Base-by-base conservation (phyloP, 2,113 vertebrate genomes). In the Amazona vittata region DNA sequence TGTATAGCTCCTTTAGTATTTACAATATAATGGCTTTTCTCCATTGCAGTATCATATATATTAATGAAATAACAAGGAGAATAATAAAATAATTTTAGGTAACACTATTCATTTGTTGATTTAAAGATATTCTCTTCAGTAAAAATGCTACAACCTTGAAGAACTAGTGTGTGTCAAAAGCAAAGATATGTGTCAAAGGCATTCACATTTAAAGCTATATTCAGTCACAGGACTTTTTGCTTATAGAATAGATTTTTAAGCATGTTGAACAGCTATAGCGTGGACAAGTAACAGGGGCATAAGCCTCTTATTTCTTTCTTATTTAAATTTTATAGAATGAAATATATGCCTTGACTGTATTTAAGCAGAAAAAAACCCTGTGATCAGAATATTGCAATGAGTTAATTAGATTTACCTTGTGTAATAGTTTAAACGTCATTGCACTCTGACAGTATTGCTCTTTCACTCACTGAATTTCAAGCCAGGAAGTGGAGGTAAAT, bases 251-350 rank as follows among this genome's bases (percentile, higher is more conserved):
- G 1, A 31, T 67, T 78, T 93, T 77, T 59, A 81, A 22, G 16
- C 31, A 39, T 12, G 7, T 37, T 74, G 37, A 83, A 44, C 33
- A 65, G 15, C 17, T 64, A 50, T 39, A 39, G 28, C 57, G 11
- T 81, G n/a, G n/a, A 46, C 37, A 75, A 39, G 26, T 50, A 86
- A 50, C 33, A 86, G 59, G 43, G 21, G 7, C 46, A 78, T 26
- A 29, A 70, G 3, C 9, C 46, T 59, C 9, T 2, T 70, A 47
- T 41, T 84, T 68, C 41, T 59, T 68, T 79, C 75, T 69, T 62
- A 37, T 78, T 89, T 77, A 74, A 88, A 49, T 88, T 88, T 93
- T n/a, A 39, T 59, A 50, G 57, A 93, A 33, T 39, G 19, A 83
- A 68, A 37, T 22, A 69, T 5, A 9, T 59, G 44, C 18, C 21